phyloP scores from a whole-genome alignment of 2,888 invertebrate species.

The Brachyptera putata region DNA sequence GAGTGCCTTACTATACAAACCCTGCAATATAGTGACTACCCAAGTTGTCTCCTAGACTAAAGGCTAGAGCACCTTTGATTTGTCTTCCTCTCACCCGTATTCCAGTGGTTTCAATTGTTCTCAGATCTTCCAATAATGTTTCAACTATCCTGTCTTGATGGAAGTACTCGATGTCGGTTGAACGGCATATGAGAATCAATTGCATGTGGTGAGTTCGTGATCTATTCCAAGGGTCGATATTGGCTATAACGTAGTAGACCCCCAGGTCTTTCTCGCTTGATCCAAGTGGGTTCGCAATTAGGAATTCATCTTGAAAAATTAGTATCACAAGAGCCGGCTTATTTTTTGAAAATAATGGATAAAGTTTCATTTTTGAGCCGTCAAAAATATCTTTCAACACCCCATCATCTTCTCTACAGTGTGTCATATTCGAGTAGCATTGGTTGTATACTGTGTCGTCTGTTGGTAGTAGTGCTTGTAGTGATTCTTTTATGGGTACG shows the following conservation, averaged over 20 bases:
- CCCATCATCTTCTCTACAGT: neutral
- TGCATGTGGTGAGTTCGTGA: constrained; percentile 17
- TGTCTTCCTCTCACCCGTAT: neutral
- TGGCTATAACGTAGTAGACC: constrained; percentile 15
- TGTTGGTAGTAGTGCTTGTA: neutral
- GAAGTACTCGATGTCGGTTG: neutral
- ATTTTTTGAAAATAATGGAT: constrained; percentile 11
- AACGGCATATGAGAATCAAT: neutral
- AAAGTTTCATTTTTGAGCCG: neutral
- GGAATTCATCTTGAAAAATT: constrained; percentile 4
- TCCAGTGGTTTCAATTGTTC: neutral
- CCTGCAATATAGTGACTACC: constrained; percentile 12
- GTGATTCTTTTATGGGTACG: constrained; percentile 1
- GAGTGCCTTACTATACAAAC: constrained; percentile 1
- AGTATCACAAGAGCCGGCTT: neutral
- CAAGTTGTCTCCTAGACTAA: constrained; percentile 18
- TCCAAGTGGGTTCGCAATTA: constrained; percentile 6
- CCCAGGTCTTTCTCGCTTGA: constrained; percentile 5
- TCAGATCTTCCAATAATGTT: neutral
- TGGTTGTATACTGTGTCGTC: constrained; percentile 4
- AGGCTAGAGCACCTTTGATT: neutral
- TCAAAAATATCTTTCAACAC: constrained; percentile 2
- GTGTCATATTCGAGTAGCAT: neutral
- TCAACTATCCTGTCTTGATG: neutral
- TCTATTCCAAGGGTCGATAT: neutral